Evolutionary conservation across 1,140 invertebrate species (phyloP), one percentile per base, ranked within the genome.

Genomic region (Aphelinus atriplicis): DNA sequence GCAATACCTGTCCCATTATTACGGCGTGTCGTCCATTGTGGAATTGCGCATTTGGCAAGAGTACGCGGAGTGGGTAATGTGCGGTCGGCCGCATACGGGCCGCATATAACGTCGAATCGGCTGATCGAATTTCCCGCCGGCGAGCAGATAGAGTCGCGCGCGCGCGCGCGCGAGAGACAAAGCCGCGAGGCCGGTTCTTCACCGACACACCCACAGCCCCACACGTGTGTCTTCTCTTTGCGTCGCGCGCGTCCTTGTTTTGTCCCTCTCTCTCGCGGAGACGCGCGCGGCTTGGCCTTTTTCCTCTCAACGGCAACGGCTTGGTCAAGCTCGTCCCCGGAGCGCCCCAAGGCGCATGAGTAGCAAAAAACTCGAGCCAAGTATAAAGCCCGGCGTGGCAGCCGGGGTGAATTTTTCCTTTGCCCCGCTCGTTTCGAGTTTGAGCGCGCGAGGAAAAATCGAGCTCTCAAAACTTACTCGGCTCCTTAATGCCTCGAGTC

Each of bases 1-100:
- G 63, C 63, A 60, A 73, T 73, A 67, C 57, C 58, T 74, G 65
- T 68, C 43, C 58, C 45, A 62, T 68, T 62, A 62, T 74, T 62
- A 62, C 58, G 5, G 57, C 43, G 1, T 42, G 50, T 55, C 72
- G 50, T 68, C 57, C 60, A 53, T 68, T 74, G 26, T 74, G 57
- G 72, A 47, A 68, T 60, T 7, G 57, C 57, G 51, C 50, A 60
- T 73, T 73, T 68, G 72, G 65, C 72, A 73, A 51, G 64, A 67
- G 62, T 73, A 58, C 45, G 10, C 53, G 51, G 62, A 56, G 56
- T 66, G 47, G 70, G 57, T 73, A 67, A 73, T 73, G 26, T 26
- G 64, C 65, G 64, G 63, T 67, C 64, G 57, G 45, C 50, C 65
- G 58, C 50, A 56, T 48, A 47, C 26, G 26, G 26, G 26, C 56